phyloP scores from a whole-genome alignment of 1,140 invertebrate species.

The Paraescarpia echinospica region DNA sequence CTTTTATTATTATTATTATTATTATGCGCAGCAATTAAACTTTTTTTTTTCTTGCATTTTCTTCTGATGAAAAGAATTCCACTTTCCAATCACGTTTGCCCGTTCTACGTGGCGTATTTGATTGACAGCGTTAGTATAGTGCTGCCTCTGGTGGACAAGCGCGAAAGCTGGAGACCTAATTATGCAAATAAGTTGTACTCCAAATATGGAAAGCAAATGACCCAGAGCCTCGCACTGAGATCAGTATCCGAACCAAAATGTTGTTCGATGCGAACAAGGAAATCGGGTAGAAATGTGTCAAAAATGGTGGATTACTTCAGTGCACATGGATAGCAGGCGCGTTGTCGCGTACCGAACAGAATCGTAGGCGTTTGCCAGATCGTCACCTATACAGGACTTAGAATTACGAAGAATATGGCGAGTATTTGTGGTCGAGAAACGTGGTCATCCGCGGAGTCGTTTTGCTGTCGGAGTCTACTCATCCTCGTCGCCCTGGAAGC shows the following conservation, averaged over 20 bases:
- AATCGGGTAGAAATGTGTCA: neutral
- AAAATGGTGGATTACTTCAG: neutral
- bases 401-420: neutral
- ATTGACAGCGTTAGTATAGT: neutral
- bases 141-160: neutral
- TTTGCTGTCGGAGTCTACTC: neutral
- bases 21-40: neutral
- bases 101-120: neutral
- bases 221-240: conserved; percentile 2
- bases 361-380: neutral
- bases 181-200: neutral
- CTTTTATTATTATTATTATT: too few relatives aligned
- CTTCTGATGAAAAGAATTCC: neutral
- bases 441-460: neutral
- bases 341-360: neutral
- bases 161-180: neutral
- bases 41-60: neutral
- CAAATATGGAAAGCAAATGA: conserved; percentile 6
- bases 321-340: neutral
- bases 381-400: neutral
- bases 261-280: neutral
- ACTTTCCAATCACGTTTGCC: neutral
- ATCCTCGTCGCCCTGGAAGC: neutral
- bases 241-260: neutral
- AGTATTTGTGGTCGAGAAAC: neutral